Base-by-base conservation (phyloP, 2,888 invertebrate genomes). In the Charanyca ferruginea region DNA sequence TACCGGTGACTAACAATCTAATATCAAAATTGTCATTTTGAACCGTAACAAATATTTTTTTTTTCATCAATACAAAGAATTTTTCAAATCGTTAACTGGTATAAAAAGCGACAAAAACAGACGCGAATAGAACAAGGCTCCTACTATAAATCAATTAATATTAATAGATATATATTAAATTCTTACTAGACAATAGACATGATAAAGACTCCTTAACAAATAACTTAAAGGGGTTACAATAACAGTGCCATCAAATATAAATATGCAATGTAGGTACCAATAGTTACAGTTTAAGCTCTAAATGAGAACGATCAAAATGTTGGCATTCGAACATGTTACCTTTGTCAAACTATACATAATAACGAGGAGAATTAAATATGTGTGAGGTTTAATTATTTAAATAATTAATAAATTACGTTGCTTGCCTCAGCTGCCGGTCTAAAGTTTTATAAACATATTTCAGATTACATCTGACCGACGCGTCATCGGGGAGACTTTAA, bases 141-240 rank as follows among this genome's bases (percentile, higher is more conserved):
- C 91, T 93, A 94, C 88, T 83, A 90, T 91, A 89, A 89, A 91
- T 80, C 75, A 80, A 81, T 91, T 92, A 91, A 91, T 92, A 90
- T 91, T 89, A 89, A 91, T 92, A 81, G 77, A 81, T 80, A 93
- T 93, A 94, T 94, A 93, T 93, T 93, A 94, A 94, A 94, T 92
- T 94, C 94, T 94, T 94, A 95, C 91, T 91, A 94, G 91, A 93
- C 93, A 94, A 93, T 94, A 94, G 93, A 94, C 93, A 92, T 90
- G 94, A 94, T 94, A 94, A 93, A 94, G 93, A 93, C 89, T 93
- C 89, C 94, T 94, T 93, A 95, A 95, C 94, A 93, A 94, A 92
- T 90, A 95, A 95, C 94, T 94, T 88, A 94, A 93, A 89, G 90
- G 92, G 93, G 90, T 90, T 91, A 92, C 87, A 72, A 92, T 94